Conservation (phyloP, 1,140 invertebrate genomes). For the Euura lappo region DNA sequence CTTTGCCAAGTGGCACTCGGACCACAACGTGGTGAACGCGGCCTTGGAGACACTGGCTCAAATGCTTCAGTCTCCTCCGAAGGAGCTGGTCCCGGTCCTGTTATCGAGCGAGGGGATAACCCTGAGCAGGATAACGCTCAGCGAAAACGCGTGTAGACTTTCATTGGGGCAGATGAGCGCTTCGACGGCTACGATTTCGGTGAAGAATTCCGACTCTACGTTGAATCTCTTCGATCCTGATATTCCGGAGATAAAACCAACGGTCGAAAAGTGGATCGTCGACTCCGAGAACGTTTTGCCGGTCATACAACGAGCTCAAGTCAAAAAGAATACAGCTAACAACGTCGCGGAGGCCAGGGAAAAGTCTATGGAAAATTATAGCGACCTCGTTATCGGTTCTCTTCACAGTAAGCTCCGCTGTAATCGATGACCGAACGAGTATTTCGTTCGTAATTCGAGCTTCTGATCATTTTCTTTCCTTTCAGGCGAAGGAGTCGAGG, state of each 20-base stretch:
- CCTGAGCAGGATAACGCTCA: constrained; percentile 52
- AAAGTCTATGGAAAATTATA: constrained; percentile 41
- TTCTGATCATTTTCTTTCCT: background rate
- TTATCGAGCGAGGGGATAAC: constrained; percentile 64
- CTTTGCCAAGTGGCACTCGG: constrained; percentile 69
- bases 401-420: constrained; percentile 38
- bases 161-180: constrained; percentile 49
- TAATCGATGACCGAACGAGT: background rate
- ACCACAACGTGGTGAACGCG: constrained; percentile 87
- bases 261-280: constrained; percentile 45
- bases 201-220: constrained; percentile 51
- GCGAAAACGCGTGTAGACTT: constrained; percentile 38
- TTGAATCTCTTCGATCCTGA: constrained; percentile 49
- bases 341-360: constrained; percentile 38
- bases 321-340: constrained; percentile 24
- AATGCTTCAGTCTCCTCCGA: constrained; percentile 70
- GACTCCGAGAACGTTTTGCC: constrained; percentile 30
- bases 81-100: constrained; percentile 67
- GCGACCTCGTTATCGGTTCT: constrained; percentile 37
- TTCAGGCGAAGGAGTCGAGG: constrained; percentile 35
- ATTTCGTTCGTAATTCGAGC: background rate
- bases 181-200: constrained; percentile 52
- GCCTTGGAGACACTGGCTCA: constrained; percentile 81
- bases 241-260: constrained; percentile 46
- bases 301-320: constrained; percentile 23